Conservation (phyloP, 2,888 invertebrate species). For the Euplagia quadripunctaria region DNA sequence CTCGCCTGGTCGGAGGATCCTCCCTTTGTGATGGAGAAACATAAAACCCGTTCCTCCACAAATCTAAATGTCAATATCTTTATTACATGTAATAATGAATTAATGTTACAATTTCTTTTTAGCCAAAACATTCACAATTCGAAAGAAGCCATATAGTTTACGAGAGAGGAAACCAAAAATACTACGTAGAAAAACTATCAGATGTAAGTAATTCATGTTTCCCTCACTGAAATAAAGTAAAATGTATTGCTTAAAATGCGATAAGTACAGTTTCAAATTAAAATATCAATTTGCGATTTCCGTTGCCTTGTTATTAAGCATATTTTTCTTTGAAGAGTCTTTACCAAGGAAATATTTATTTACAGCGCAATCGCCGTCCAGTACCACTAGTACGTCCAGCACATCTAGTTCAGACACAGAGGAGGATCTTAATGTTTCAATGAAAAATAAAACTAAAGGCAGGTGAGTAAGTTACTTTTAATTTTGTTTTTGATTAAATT, state of each 20-base stretch:
- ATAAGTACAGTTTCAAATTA: not conserved
- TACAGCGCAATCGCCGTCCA: slow-evolving; percentile 82
- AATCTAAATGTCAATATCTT: not conserved
- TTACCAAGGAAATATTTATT: slow-evolving; percentile 20
- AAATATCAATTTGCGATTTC: not conserved
- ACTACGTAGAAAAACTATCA: slow-evolving; percentile 80
- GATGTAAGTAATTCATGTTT: slow-evolving; percentile 71
- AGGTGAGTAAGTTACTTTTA: slow-evolving; percentile 58
- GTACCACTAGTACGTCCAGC: slow-evolving; percentile 70
- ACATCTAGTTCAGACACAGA: slow-evolving; percentile 80
- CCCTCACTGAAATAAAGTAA: not conserved
- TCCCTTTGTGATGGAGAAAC: no score
- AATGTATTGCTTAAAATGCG: not conserved
- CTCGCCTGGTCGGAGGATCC: no score
- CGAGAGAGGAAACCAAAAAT: slow-evolving; percentile 85
- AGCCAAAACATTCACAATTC: slow-evolving; percentile 84
- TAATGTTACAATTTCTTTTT: slow-evolving; percentile 42
- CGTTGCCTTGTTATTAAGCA: not conserved
- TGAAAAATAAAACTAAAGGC: slow-evolving; percentile 85
- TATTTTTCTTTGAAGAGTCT: not conserved
- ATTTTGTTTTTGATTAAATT: not conserved
- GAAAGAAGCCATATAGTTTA: slow-evolving; percentile 83
- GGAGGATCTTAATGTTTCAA: slow-evolving; percentile 85
- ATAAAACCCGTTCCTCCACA: no score
- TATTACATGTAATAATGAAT: not conserved